phyloP scores from a whole-genome alignment of 2,888 invertebrate species.

The Cistogaster globosa region DNA sequence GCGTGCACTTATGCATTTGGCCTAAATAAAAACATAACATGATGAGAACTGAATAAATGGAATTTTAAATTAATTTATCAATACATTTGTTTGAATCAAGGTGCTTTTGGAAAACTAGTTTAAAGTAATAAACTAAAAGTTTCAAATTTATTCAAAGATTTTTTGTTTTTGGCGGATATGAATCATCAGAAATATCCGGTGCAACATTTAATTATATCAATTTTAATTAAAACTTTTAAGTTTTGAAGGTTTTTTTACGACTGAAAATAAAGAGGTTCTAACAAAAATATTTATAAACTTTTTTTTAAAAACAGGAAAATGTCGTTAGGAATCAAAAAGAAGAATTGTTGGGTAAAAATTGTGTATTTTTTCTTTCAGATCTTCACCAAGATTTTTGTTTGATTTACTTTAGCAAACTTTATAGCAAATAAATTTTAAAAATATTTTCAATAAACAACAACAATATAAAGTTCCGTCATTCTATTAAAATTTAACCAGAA shows the following conservation, averaged over 20 bases:
- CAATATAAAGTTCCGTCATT: no score
- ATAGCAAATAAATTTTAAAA: no score
- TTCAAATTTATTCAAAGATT: slow-evolving; percentile 1
- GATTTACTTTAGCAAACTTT: no score
- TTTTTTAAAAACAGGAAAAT: no score
- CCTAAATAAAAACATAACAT: slow-evolving; percentile 62
- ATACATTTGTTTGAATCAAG: slow-evolving; percentile 41
- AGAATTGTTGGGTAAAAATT: no score
- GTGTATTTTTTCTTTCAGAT: no score
- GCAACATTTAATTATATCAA: neutral
- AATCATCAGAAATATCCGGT: slow-evolving; percentile 34
- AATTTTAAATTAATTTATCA: slow-evolving; percentile 60
- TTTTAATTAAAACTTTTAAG: neutral
- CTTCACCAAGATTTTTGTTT: no score
- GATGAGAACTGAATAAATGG: slow-evolving; percentile 46
- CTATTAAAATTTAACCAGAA: no score
- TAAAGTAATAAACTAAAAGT: slow-evolving; percentile 30
- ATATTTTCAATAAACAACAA: no score
- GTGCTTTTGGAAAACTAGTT: slow-evolving; percentile 24
- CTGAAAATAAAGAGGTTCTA: no score
- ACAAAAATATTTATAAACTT: neutral
- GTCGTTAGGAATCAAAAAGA: no score
- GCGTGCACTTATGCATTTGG: slow-evolving; percentile 49
- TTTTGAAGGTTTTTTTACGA: no score
- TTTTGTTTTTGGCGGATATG: slow-evolving; percentile 13